Evolutionary conservation across 2,888 invertebrate species (phyloP), one percentile per base, ranked within the genome.

Genomic region (Caenorhabditis doughertyi): DNA sequence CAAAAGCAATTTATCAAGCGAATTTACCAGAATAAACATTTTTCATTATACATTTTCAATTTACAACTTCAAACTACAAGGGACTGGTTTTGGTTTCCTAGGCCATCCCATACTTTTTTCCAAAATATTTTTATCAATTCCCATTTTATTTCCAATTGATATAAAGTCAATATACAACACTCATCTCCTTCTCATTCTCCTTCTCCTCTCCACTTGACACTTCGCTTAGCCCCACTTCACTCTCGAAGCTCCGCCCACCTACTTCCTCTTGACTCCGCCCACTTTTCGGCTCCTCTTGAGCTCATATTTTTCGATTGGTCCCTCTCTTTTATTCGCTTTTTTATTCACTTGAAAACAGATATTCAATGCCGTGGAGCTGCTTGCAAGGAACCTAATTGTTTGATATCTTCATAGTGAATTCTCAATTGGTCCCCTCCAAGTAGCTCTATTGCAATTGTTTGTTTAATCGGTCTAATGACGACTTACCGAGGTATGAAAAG

Each of bases 351-450:
- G 25, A 25, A 51, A 27, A 18, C n/a, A 32, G 16, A 42, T 11
- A 42, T 25, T 60, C 68, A 44, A 60, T 62, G 70, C 35, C 47
- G 67, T 62, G 35, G 81, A 65, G 82, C 82, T 82, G 68, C 53
- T 82, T 82, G 82, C 82, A 82, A 68, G 73, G 77, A 60, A 79
- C 82, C 82, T 72, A 77, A 82, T 82, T 82, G 83, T 83, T 62
- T 65, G 67, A 53, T 13, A 42, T 18, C 32, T n/a, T 9, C 32
- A n/a, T n/a, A n/a, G n/a, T 9, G 39, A 39, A 44, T 77, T 62
- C 77, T 79, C 83, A 83, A 83, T 83, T 83, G 83, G 83, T 83
- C 83, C 83, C 83, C 83, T 83, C 79, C 83, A 83, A 83, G 76
- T 65, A 83, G 79, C 79, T 77, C 82, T 67, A 77, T 79, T 47